Percentiles rank a stretch among this genome's conserved stretches.
Conservation (phyloP, 1,140 invertebrate genomes). For the Lamellibrachia luymesi region DNA sequence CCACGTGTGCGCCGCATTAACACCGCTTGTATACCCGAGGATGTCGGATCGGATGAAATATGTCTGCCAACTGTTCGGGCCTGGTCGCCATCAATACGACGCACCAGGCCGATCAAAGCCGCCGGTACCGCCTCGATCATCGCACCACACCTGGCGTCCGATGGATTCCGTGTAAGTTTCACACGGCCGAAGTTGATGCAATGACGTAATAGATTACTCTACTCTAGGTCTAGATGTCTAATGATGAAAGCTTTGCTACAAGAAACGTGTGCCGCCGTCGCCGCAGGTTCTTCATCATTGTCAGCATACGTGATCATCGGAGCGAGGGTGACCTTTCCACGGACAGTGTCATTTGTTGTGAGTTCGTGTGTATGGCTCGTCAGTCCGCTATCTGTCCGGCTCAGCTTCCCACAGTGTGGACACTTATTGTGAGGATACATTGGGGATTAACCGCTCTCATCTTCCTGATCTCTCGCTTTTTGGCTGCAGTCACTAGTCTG, state of each 20-base stretch:
- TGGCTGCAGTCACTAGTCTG: no score
- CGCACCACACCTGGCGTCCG: not conserved
- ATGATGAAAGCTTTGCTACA: not conserved
- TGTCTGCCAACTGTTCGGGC: not conserved
- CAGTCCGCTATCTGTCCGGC: no score
- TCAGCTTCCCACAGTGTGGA: no score
- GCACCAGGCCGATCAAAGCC: not conserved
- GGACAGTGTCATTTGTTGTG: no score
- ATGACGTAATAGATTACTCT: not conserved
- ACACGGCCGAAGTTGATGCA: not conserved
- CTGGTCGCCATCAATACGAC: not conserved
- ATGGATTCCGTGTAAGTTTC: not conserved
- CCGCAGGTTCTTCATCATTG: no score
- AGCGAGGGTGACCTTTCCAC: no score
- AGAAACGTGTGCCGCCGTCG: not conserved
- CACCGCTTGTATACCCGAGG: not conserved
- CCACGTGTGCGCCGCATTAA: not conserved
- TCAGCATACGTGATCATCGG: no score
- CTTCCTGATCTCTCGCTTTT: no score
- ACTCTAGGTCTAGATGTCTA: not conserved
- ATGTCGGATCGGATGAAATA: not conserved
- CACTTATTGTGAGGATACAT: no score
- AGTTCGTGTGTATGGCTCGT: no score
- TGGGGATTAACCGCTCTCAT: no score
- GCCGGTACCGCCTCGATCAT: not conserved